Base-by-base conservation (phyloP, 2,888 invertebrate genomes). In the Oasisia sp. region DNA sequence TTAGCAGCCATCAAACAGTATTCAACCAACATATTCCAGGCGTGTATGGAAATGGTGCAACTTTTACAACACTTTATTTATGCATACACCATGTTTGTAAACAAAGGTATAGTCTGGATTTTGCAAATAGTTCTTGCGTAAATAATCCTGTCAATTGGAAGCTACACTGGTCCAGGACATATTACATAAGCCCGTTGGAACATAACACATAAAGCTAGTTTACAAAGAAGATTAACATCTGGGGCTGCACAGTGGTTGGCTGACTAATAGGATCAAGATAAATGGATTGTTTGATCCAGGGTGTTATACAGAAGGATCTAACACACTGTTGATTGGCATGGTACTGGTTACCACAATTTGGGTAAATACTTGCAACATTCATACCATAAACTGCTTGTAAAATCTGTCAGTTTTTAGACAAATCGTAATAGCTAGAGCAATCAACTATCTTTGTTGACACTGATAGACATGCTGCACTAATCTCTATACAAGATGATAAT, bases 221-320 rank as follows among this genome's bases (percentile, higher is more conserved):
- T 90, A 90, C 90, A 90, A 38, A 90, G 74, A 74, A 74, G 74
- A 74, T 74, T 74, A 74, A 74, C 27, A 74, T 74, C 19, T 27
- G n/a, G 27, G 74, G 74, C 74, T 44, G 44, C 32, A 19, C 44
- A 44, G 32, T 90, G 32, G 27, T 19, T 90, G 90, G 27, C 32
- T 38, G 19, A 12, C 44, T 32, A 32, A 32, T 90, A 90, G 90
- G 44, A 38, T 44, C 32, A 19, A 90, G 8, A 32, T 27, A 19
- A 90, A 8, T 90, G 19, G n/a, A 19, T 90, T 90, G 38, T 90
- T 90, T 90, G 32, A 5, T 90, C 11, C 90, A 32, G n/a, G 90
- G 44, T n/a, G 32, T 7, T 32, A 8, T 32, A 90, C 38, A 32
- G 32, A 32, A 44, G 38, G 32, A 38, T 90, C 19, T 90, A 44